These are phyloP conservation scores for Conopomorpha cramerella DNA, from an alignment of 1,140 invertebrate genomes.

Conservation along the genomic window DNA sequence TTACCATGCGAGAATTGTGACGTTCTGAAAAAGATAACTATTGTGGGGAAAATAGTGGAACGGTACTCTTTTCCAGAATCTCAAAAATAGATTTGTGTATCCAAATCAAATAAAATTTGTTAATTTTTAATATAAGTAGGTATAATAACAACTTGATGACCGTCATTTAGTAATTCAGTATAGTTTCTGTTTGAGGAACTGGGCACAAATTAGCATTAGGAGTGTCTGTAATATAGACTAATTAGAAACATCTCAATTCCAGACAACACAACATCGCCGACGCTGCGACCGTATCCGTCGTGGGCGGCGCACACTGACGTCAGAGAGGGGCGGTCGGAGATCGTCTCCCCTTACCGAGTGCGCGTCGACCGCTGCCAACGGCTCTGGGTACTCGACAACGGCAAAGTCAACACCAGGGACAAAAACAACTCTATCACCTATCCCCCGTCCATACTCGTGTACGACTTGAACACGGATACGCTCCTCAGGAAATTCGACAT, in stretches of 20 bases:
- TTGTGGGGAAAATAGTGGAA: too few species aligned
- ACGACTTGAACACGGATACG: conserved; percentile 73
- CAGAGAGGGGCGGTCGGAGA: conserved; percentile 60
- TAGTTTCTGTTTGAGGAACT: too few species aligned
- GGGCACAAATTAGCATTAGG: too few species aligned
- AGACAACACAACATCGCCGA: conserved; percentile 68
- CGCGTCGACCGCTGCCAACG: conserved; percentile 74
- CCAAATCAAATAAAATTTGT: too few species aligned
- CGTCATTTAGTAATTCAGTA: too few species aligned
- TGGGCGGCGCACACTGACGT: conserved; percentile 69
- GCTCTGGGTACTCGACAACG: conserved; percentile 78
- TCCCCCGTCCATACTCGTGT: conserved; percentile 69
- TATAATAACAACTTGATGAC: too few species aligned
- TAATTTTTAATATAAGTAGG: too few species aligned
- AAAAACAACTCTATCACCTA: conserved; percentile 36
- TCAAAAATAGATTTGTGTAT: too few species aligned
- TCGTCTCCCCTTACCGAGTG: conserved; percentile 75
- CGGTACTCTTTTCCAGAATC: too few species aligned
- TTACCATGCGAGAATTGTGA: too few species aligned
- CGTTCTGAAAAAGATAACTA: too few species aligned
- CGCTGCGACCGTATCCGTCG: conserved; percentile 73
- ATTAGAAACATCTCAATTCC: conserved; percentile 47
- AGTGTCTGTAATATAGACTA: too few species aligned
- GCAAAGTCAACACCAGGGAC: conserved; percentile 67
- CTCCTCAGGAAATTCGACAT: conserved; percentile 67